Conservation (phyloP, 2,888 invertebrate genomes). For the Sisyra terminalis region DNA sequence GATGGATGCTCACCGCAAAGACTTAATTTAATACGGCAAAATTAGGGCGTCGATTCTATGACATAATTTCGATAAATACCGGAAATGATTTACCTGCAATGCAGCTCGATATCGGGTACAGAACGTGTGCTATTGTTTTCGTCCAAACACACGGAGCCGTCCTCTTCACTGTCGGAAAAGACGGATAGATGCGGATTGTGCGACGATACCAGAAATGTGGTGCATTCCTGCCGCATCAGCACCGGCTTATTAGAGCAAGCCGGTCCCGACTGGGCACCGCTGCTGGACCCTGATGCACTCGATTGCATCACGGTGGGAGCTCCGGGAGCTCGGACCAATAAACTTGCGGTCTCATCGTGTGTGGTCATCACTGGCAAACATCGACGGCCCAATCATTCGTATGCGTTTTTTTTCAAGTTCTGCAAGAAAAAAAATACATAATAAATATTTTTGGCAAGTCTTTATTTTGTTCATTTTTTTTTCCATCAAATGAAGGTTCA, state of each 20-base stretch:
- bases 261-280: constrained; percentile 16
- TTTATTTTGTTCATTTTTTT: too few relatives aligned
- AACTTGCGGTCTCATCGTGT: constrained; percentile 69
- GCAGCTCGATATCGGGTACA: constrained; percentile 68
- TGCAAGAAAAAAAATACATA: background rate
- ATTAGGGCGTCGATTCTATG: background rate
- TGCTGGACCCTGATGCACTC: constrained; percentile 20
- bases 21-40: too few relatives aligned
- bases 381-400: background rate
- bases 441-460: too few relatives aligned
- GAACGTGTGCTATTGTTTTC: constrained; percentile 50
- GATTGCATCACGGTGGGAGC: constrained; percentile 31
- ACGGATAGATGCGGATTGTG: constrained; percentile 53
- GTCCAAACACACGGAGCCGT: constrained; percentile 46
- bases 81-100: constrained; percentile 33
- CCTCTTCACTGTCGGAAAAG: constrained; percentile 65
- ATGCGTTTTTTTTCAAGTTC: background rate
- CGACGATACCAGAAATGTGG: constrained; percentile 53
- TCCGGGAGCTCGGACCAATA: constrained; percentile 48
- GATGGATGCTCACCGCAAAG: too few relatives aligned
- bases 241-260: constrained; percentile 53
- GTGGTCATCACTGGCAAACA: constrained; percentile 30
- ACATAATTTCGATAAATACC: background rate
- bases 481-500: too few relatives aligned
- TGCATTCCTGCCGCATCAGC: constrained; percentile 72